A percentile compares a stretch with the other conserved stretches of the same genome.
Conservation (phyloP, 2,888 invertebrate species). For the Ophraella communa region DNA sequence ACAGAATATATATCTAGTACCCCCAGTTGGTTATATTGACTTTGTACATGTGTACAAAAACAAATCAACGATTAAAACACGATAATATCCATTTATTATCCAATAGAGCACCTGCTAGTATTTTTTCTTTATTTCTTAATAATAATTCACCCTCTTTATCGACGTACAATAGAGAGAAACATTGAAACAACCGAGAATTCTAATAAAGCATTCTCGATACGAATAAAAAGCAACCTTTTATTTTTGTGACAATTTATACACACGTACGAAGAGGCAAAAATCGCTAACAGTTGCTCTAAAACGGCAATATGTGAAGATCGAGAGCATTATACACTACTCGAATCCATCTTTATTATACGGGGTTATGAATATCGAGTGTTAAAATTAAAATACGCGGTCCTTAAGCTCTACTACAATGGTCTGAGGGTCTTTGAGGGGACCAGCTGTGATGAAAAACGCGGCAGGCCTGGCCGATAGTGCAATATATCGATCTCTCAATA, state of each 20-base stretch:
- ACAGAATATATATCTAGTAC: too few relatives aligned
- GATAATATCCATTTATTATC: too few relatives aligned
- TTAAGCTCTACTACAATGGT: slow-evolving; percentile 51
- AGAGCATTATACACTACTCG: slow-evolving; percentile 52
- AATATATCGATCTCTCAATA: too few relatives aligned
- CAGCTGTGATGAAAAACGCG: slow-evolving; percentile 49
- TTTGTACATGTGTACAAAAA: too few relatives aligned
- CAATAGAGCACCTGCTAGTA: slow-evolving; percentile 13
- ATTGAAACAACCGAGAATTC: slow-evolving; percentile 13
- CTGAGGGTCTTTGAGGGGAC: slow-evolving; percentile 48
- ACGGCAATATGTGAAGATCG: slow-evolving; percentile 46
- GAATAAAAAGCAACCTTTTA: slow-evolving; percentile 24
- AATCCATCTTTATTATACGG: slow-evolving; percentile 57
- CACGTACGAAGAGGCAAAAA: slow-evolving; percentile 11
- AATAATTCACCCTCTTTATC: background rate
- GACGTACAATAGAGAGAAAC: slow-evolving; percentile 14
- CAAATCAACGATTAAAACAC: too few relatives aligned
- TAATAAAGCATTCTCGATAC: slow-evolving; percentile 13
- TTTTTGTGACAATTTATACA: slow-evolving; percentile 19
- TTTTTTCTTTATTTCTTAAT: background rate
- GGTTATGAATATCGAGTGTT: slow-evolving; percentile 59
- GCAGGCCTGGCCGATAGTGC: slow-evolving; percentile 1
- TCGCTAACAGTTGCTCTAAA: slow-evolving; percentile 48
- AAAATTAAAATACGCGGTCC: slow-evolving; percentile 58
- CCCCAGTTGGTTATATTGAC: too few relatives aligned